Conservation (phyloP, 1,140 invertebrate species). For the Dolichoris vasculosae region DNA sequence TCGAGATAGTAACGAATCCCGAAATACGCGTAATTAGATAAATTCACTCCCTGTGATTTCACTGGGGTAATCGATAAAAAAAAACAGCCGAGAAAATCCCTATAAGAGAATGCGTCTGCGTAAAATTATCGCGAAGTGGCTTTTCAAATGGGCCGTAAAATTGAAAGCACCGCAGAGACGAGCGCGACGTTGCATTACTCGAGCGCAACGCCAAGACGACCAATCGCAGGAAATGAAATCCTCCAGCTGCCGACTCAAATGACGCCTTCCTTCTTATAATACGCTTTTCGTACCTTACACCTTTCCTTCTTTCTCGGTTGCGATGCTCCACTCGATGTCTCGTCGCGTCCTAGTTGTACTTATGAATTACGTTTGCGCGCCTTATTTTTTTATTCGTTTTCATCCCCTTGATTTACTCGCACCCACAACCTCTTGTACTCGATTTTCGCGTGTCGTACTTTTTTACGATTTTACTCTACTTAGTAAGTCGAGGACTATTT, state of each 20-base stretch:
- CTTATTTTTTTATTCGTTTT: slow-evolving; percentile 12
- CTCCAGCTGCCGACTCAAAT: neutral
- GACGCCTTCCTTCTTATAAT: slow-evolving; percentile 37
- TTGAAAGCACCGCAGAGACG: slow-evolving; percentile 5
- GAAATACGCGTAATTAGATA: slow-evolving; percentile 14
- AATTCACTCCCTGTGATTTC: neutral
- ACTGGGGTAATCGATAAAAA: neutral
- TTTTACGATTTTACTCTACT: neutral
- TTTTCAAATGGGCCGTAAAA: slow-evolving; percentile 49
- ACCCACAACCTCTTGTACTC: too few species aligned
- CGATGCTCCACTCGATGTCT: neutral
- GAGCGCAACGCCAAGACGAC: neutral
- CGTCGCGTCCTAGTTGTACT: neutral
- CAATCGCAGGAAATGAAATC: slow-evolving; percentile 56
- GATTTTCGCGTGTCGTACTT: neutral
- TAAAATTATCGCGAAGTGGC: slow-evolving; percentile 43
- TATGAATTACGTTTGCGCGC: slow-evolving; percentile 29
- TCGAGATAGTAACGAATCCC: neutral
- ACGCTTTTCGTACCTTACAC: slow-evolving; percentile 18
- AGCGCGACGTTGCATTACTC: neutral
- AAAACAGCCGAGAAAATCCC: neutral
- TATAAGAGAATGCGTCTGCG: slow-evolving; percentile 15
- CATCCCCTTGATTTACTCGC: neutral
- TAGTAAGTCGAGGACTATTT: neutral
- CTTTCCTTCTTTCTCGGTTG: neutral